Percentiles rank a stretch among this genome's conserved stretches.
Evolutionary conservation across 2,888 invertebrate species (phyloP).

Genomic region (Melipona bicolor): DNA sequence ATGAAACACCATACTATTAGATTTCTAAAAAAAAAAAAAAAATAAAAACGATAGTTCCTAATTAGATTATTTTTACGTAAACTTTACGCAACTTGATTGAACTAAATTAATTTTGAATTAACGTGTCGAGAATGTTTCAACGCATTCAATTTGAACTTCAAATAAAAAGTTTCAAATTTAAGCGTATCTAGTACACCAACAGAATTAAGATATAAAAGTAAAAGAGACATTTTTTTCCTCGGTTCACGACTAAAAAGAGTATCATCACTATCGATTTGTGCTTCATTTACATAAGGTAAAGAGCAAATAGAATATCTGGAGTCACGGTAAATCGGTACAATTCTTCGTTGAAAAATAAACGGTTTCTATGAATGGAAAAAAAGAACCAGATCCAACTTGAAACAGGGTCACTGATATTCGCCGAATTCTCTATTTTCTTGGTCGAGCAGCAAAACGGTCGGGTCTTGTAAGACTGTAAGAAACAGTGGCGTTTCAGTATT

Average conservation of each 20-base stretch:
- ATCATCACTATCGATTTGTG: conserved; percentile 1
- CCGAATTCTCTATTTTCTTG: conserved; percentile 23
- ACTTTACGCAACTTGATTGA: neutral
- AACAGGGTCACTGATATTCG: conserved; percentile 50
- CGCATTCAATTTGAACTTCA: neutral
- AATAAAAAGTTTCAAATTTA: neutral
- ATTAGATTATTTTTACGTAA: neutral
- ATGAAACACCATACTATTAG: neutral
- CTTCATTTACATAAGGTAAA: conserved; percentile 31
- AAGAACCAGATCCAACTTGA: neutral
- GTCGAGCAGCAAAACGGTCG: conserved; percentile 25
- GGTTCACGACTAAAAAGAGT: neutral
- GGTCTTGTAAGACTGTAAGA: conserved; percentile 14
- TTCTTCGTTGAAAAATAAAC: conserved; percentile 17
- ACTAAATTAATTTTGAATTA: neutral
- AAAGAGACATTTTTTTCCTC: neutral
- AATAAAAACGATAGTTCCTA: neutral
- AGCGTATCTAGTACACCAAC: neutral
- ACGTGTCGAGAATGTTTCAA: neutral
- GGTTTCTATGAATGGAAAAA: neutral
- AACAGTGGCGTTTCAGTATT: conserved; percentile 55
- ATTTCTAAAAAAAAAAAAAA: neutral
- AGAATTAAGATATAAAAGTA: neutral
- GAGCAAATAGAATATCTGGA: conserved; percentile 14
- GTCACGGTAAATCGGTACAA: conserved; percentile 17